Base-by-base conservation (phyloP, 2,888 invertebrate genomes). In the Phengaris alcon region DNA sequence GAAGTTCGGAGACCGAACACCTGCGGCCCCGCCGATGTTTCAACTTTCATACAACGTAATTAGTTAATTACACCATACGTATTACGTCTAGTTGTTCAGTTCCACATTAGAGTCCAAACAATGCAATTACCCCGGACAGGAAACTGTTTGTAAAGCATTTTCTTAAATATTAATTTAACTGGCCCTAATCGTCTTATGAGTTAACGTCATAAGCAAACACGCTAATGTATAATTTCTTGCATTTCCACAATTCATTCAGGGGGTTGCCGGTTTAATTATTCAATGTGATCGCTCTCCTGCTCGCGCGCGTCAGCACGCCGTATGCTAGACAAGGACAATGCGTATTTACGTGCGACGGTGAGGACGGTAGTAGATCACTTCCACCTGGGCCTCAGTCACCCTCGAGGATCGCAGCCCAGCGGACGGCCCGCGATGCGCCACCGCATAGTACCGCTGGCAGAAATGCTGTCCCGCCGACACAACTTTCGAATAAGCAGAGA, bases 401-500 rank as follows among this genome's bases (percentile, higher is more conserved):
- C 85, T 84, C 83, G 82, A 82, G 83, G 81, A 81, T 85, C 84
- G 82, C 81, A 79, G 77, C 81, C 77, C 82, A 83, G 86, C 87
- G 91, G 92, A 85, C 82, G 90, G 84, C 88, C 86, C 90, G 91
- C 90, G 84, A 90, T 92, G 90, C 85, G 85, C 84, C 82, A 84
- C 82, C 88, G 88, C 85, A 87, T 85, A 82, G 87, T 85, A 84
- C 88, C 88, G 85, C 87, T 90, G 84, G 88, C 90, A 90, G 88
- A 91, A 88, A 91, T 92, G 91, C 91, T 92, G 83, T 90, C 89
- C 84, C 90, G 90, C 78, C 87, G 91, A 85, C 92, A 91, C 82
- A 90, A 91, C 89, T 93, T 91, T 84, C 88, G 92, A 88, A 93
- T 90, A 93, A 91, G 81, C 82, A 84, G 82, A 84, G 82, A 79